These are phyloP conservation scores for Alloscopus bannaensis DNA, from an alignment of 2,888 invertebrate genomes.

Conservation along the genomic window DNA sequence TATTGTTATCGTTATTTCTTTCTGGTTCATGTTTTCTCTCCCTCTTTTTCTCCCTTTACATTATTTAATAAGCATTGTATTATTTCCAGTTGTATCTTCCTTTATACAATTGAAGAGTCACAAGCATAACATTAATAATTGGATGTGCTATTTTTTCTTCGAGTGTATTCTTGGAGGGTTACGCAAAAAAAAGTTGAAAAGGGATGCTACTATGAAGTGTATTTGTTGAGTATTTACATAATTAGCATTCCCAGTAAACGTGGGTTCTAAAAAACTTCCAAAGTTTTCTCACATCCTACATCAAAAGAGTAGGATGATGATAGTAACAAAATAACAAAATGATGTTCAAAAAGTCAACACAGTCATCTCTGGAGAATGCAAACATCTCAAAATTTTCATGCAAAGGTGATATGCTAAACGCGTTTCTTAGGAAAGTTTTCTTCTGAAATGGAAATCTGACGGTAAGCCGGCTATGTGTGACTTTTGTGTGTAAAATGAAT, in stretches of 20 bases:
- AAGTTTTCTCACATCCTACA: neutral
- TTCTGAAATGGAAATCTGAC: no score
- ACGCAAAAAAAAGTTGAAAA: slow-evolving; percentile 7
- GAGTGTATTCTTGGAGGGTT: no score
- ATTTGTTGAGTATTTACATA: slow-evolving; percentile 9
- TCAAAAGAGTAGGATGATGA: neutral
- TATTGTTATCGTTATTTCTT: slow-evolving; percentile 36
- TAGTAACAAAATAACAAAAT: neutral
- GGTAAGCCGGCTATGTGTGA: neutral
- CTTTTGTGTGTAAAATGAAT: neutral
- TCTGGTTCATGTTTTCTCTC: slow-evolving; percentile 3
- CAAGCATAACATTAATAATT: no score
- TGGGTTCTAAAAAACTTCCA: neutral
- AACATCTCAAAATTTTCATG: no score
- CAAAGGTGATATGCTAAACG: no score
- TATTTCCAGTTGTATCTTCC: neutral
- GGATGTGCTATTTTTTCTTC: neutral
- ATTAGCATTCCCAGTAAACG: neutral
- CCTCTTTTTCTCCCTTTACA: neutral
- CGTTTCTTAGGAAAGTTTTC: no score
- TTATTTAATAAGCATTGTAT: neutral
- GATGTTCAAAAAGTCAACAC: no score
- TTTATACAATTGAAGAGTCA: no score
- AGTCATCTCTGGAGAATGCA: no score
- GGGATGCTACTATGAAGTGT: neutral